phyloP scores from a whole-genome alignment of 2,113 vertebrate species.

The Dryoscopus gambensis region DNA sequence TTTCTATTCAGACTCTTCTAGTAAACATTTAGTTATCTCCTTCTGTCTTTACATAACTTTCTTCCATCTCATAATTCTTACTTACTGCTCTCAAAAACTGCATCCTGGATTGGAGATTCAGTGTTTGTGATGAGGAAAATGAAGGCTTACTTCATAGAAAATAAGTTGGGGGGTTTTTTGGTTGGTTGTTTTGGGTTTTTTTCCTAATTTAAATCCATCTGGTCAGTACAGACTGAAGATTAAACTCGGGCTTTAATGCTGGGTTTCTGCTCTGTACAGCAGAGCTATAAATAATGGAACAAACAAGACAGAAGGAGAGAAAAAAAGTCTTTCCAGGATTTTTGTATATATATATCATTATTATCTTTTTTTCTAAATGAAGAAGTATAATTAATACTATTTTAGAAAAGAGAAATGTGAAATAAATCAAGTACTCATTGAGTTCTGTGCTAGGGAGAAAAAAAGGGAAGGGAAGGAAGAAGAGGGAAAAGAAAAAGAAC shows the following conservation, averaged over 20 bases:
- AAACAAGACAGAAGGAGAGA: not conserved
- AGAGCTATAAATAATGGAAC: not conserved
- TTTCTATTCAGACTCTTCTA: not conserved
- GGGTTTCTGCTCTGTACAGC: not conserved
- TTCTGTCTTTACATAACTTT: not conserved
- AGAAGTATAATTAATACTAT: not conserved
- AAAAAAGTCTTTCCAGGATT: not conserved
- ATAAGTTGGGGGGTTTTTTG: fast-evolving
- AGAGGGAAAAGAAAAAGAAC: not conserved
- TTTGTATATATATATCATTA: not conserved
- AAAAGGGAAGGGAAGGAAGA: not conserved
- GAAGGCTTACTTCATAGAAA: not conserved
- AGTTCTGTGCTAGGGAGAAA: not conserved
- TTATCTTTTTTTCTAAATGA: not conserved
- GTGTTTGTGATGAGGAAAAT: not conserved
- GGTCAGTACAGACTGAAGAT: not conserved
- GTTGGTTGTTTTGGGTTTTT: not conserved
- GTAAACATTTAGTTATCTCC: not conserved
- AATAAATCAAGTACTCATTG: not conserved
- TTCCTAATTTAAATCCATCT: not conserved
- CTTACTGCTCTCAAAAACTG: not conserved
- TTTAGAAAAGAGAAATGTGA: not conserved
- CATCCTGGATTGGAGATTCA: not conserved
- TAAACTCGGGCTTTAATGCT: not conserved
- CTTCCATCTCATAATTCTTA: not conserved